phyloP scores from a whole-genome alignment of 1,140 invertebrate species.

The Atopsyche davidsoni region DNA sequence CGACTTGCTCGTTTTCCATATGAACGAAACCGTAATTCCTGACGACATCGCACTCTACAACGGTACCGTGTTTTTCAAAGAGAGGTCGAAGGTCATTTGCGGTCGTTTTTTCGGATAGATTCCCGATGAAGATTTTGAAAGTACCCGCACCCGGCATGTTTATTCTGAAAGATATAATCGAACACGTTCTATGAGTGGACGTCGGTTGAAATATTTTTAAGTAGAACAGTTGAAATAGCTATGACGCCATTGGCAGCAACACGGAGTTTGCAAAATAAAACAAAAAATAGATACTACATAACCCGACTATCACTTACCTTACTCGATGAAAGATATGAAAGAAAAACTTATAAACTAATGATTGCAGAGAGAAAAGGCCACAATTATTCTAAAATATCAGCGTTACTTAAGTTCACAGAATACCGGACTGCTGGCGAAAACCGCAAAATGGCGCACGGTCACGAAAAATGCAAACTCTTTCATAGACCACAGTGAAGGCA shows the following conservation, averaged over 20 bases:
- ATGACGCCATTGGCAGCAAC: conserved; percentile 24
- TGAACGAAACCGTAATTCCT: conserved; percentile 98
- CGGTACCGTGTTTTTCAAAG: conserved; percentile 92
- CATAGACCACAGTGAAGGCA: too few relatives aligned
- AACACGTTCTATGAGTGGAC: conserved; percentile 19
- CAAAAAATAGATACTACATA: too few relatives aligned
- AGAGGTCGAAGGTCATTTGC: conserved; percentile 79
- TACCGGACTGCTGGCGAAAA: too few relatives aligned
- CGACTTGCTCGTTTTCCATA: conserved; percentile 88
- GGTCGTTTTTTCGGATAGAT: conserved; percentile 83
- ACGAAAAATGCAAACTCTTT: too few relatives aligned
- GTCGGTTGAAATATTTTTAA: conserved; percentile 5
- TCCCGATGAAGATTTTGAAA: conserved; percentile 94
- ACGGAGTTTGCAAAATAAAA: too few relatives aligned
- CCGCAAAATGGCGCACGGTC: too few relatives aligned
- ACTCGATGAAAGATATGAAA: too few relatives aligned
- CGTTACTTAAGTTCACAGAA: too few relatives aligned
- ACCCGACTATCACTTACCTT: too few relatives aligned
- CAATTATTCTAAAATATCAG: too few relatives aligned
- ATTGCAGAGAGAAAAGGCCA: too few relatives aligned
- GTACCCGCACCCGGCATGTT: conserved; percentile 82
- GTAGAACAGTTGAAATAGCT: conserved; percentile 13
- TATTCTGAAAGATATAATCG: conserved; percentile 31
- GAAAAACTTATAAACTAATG: too few relatives aligned
- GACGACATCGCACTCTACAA: conserved; percentile 93